phyloP scores from a whole-genome alignment of 2,797 vertebrate species.

The Sebastes minor region DNA sequence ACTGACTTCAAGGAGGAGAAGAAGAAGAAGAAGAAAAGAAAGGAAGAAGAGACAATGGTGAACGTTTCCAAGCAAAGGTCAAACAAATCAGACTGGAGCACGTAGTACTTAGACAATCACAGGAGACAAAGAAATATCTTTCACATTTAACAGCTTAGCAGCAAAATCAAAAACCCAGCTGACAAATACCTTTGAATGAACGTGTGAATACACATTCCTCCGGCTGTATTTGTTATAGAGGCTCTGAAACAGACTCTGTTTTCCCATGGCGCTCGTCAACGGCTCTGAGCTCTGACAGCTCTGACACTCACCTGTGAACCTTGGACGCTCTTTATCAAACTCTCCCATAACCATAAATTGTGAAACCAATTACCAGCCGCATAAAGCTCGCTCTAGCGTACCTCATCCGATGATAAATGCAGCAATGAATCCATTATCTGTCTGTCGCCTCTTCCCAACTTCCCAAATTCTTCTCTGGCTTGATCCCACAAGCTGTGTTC shows the following conservation, averaged over 20 bases:
- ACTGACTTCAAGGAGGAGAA: not conserved
- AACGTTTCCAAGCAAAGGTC: not conserved
- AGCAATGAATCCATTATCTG: not conserved
- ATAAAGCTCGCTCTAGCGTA: not conserved
- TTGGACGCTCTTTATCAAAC: conserved; percentile 57
- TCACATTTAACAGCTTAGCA: not conserved
- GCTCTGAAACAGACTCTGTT: conserved; percentile 54
- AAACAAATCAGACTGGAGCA: not conserved
- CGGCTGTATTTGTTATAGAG: conserved; percentile 56
- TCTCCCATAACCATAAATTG: conserved; percentile 37
- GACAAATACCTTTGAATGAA: conserved; percentile 59
- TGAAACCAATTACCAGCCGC: not conserved
- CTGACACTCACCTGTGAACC: conserved; percentile 53
- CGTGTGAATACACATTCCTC: conserved; percentile 36
- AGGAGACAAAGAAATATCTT: not conserved
- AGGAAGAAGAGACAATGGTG: not conserved
- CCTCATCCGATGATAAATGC: not conserved
- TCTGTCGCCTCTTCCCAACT: not conserved
- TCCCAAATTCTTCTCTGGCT: conserved; percentile 2
- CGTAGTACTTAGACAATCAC: not conserved
- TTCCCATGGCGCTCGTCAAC: conserved; percentile 53
- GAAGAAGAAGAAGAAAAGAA: not conserved
- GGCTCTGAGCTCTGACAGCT: not conserved
- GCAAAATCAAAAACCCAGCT: not conserved
- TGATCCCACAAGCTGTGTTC: conserved; percentile 3